Evolutionary conservation across 2,888 invertebrate genomes (phyloP).

Genomic region (Drosophila histrio): DNA sequence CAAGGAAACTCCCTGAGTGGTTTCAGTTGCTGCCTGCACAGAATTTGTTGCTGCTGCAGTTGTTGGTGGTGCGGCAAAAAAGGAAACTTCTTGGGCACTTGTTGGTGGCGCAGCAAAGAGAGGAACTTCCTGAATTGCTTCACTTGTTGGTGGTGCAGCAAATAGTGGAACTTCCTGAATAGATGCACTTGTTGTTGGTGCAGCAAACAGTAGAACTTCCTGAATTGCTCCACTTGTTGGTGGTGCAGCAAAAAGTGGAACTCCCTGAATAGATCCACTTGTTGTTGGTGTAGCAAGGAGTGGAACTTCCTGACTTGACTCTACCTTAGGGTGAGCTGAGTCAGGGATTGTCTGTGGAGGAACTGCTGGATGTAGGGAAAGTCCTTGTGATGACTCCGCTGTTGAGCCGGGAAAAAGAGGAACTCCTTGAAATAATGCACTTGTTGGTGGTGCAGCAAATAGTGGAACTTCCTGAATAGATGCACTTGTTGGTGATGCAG

Average conservation of each 20-base stretch:
- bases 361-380: too few species aligned
- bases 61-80: constrained; percentile 18
- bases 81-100: not conserved
- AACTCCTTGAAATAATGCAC: not conserved
- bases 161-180: too few species aligned
- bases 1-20: too few species aligned
- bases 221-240: too few species aligned
- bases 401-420: not conserved
- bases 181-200: too few species aligned
- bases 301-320: too few species aligned
- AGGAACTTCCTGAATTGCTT: not conserved
- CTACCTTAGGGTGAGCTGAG: not conserved
- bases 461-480: constrained; percentile 13
- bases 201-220: too few species aligned
- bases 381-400: constrained; percentile 2
- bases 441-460: constrained; percentile 32
- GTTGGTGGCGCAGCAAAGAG: not conserved
- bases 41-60: not conserved
- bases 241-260: too few species aligned
- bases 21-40: constrained; percentile 14
- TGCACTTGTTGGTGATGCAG: constrained; percentile 21
- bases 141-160: too few species aligned
- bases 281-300: too few species aligned
- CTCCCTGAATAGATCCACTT: too few species aligned
- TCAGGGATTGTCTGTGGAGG: too few species aligned